Conservation (phyloP, 2,797 vertebrate genomes). For the Amniataba percoides region DNA sequence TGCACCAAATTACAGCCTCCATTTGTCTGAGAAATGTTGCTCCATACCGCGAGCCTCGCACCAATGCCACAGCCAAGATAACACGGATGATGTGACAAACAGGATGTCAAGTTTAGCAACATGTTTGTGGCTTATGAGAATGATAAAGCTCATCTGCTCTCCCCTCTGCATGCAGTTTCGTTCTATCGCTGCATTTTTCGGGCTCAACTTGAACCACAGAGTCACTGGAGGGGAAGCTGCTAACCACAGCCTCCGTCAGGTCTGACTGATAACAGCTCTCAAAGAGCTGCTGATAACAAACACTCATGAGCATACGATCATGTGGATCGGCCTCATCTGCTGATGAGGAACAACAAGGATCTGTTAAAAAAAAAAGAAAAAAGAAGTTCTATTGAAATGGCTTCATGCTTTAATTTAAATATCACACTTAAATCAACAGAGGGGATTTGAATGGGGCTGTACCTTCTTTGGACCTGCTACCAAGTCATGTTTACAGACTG, state of each 20-base stretch:
- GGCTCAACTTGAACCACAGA: slow-evolving; percentile 8
- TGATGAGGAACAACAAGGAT: slow-evolving; percentile 27
- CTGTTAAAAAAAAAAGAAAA: slow-evolving; percentile 7
- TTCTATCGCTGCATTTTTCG: slow-evolving; percentile 26
- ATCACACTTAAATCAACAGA: slow-evolving; percentile 29
- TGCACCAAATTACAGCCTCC: slow-evolving; percentile 24
- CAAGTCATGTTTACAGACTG: slow-evolving; percentile 77
- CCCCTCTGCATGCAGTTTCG: slow-evolving; percentile 2
- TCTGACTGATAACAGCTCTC: slow-evolving; percentile 37
- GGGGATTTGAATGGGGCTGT: slow-evolving; percentile 41
- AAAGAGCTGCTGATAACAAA: slow-evolving; percentile 43
- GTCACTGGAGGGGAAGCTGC: slow-evolving; percentile 50
- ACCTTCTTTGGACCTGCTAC: slow-evolving; percentile 55
- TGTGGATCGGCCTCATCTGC: slow-evolving; percentile 22
- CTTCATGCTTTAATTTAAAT: slow-evolving; percentile 49
- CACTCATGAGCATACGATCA: slow-evolving; percentile 7
- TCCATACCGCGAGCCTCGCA: slow-evolving; percentile 8
- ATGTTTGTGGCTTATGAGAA: slow-evolving; percentile 38
- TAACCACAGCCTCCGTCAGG: slow-evolving; percentile 47
- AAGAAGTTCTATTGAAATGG: slow-evolving; percentile 17
- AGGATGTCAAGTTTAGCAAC: slow-evolving; percentile 53
- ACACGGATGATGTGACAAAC: slow-evolving; percentile 41
- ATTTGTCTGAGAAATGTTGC: slow-evolving; percentile 18
- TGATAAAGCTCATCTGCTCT: slow-evolving; percentile 19
- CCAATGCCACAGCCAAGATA: not conserved